These are phyloP conservation scores for Drosophila fulvimacula DNA, from an alignment of 2,888 invertebrate genomes.

Conservation along the genomic window DNA sequence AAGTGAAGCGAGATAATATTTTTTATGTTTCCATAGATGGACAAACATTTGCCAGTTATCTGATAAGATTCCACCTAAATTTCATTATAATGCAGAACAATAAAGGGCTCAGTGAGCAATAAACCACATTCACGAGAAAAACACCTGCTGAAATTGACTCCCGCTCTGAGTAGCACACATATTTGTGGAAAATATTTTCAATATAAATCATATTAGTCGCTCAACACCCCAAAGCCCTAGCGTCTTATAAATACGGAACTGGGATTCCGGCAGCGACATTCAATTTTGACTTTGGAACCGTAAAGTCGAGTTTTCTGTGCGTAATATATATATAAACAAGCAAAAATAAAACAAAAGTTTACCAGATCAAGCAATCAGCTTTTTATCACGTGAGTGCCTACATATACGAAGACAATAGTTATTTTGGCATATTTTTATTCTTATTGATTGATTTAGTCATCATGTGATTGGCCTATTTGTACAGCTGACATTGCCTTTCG, in stretches of 20 bases:
- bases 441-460: slow-evolving; percentile 30
- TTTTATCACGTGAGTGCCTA: slow-evolving; percentile 34
- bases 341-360: background rate
- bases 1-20: slow-evolving; percentile 26
- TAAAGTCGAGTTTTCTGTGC: slow-evolving; percentile 22
- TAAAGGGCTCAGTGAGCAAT: slow-evolving; percentile 33
- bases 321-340: background rate
- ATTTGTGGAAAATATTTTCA: slow-evolving; percentile 52
- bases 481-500: slow-evolving; percentile 34
- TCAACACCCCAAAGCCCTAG: slow-evolving; percentile 21
- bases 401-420: background rate
- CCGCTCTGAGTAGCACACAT: slow-evolving; percentile 10
- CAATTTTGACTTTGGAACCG: slow-evolving; percentile 23
- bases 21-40: slow-evolving; percentile 54
- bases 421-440: background rate
- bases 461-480: slow-evolving; percentile 25
- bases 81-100: slow-evolving; percentile 29
- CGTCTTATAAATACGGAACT: slow-evolving; percentile 58
- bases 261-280: slow-evolving; percentile 25
- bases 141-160: slow-evolving; percentile 41
- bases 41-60: slow-evolving; percentile 62
- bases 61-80: slow-evolving; percentile 54
- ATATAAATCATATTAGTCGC: slow-evolving; percentile 31
- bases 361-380: slow-evolving; percentile 4
- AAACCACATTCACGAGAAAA: slow-evolving; percentile 39